Evolutionary conservation across 2,113 vertebrate genomes (phyloP).

Genomic region (Casuarius casuarius): DNA sequence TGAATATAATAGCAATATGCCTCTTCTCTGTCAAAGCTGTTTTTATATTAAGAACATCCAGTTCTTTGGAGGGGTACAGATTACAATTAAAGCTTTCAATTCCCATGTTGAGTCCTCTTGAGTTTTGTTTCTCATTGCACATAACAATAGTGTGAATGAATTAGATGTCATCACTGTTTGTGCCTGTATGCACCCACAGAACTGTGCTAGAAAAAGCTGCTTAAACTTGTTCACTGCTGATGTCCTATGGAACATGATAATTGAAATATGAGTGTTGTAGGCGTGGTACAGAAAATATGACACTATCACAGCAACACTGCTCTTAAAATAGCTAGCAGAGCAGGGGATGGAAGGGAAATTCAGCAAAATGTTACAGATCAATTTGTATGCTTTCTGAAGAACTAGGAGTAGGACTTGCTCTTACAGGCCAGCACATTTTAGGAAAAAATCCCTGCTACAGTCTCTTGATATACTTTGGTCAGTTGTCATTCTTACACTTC

Average conservation of each 20-base stretch:
- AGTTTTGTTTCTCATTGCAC: not conserved
- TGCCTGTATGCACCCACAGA: not conserved
- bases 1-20: constrained; percentile 46
- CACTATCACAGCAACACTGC: not conserved
- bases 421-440: not conserved
- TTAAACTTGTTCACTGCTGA: constrained; percentile 8
- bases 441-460: not conserved
- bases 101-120: not conserved
- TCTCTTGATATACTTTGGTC: not conserved
- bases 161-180: not conserved
- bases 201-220: constrained; percentile 8
- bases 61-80: not conserved
- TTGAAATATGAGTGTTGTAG: not conserved
- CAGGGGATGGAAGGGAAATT: not conserved
- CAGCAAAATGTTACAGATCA: not conserved
- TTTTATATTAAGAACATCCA: constrained; percentile 1
- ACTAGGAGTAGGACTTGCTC: not conserved
- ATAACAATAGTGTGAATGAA: not conserved
- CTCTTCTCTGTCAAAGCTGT: not conserved
- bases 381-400: not conserved
- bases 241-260: constrained; percentile 8
- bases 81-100: not conserved
- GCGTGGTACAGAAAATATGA: not conserved
- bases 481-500: not conserved
- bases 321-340: not conserved